Conservation (phyloP, 2,797 vertebrate species). For the Sebastes wilsoni region DNA sequence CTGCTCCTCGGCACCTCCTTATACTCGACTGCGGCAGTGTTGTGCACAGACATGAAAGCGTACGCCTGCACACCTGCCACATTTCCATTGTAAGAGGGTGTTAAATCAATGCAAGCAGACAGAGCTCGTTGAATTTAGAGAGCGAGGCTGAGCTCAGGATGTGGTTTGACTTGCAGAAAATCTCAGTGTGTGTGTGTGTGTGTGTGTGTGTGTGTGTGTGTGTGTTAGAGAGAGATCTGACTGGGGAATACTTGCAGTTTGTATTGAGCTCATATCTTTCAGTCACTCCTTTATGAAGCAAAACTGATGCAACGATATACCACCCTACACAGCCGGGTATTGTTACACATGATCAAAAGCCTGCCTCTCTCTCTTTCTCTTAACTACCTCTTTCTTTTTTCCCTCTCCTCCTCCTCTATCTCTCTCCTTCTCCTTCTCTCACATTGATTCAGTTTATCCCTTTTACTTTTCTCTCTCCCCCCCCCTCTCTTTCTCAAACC, state of each 20-base stretch:
- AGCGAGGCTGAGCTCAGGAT: background rate
- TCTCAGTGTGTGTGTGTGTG: background rate
- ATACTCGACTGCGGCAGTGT: background rate
- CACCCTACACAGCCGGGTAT: constrained; percentile 37
- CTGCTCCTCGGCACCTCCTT: constrained; percentile 10
- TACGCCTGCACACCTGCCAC: constrained; percentile 40
- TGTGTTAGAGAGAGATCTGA: background rate
- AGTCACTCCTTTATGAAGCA: constrained; percentile 58
- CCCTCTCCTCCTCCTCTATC: background rate
- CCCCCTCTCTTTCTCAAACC: constrained; percentile 21
- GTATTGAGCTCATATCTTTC: constrained; percentile 48
- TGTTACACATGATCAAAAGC: constrained; percentile 66
- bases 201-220: background rate
- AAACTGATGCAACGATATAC: constrained; percentile 64
- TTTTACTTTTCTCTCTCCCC: constrained; percentile 28
- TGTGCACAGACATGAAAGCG: constrained; percentile 31
- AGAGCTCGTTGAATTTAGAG: constrained; percentile 47
- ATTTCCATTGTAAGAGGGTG: constrained; percentile 30
- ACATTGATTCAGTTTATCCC: constrained; percentile 58
- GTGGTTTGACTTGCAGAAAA: constrained; percentile 16
- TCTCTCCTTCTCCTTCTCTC: constrained; percentile 15
- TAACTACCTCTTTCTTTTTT: constrained; percentile 39
- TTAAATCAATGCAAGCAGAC: constrained; percentile 51
- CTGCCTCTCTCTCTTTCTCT: constrained; percentile 36
- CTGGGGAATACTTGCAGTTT: constrained; percentile 40